Evolutionary conservation across 2,888 invertebrate species (phyloP), one percentile per base, ranked within the genome.

Genomic region (Nomada goodeniana): DNA sequence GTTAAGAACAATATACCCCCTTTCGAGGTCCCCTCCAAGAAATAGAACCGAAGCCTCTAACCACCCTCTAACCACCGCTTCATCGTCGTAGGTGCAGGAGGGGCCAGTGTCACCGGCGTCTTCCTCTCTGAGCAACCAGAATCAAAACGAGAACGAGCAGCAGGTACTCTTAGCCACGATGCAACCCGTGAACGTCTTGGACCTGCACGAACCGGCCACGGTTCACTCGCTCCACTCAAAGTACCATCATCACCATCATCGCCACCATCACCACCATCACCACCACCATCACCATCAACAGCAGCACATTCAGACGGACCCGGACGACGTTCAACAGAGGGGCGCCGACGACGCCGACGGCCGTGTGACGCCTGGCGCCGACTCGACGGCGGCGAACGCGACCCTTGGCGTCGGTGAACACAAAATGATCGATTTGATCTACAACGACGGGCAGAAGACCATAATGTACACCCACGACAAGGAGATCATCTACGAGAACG

Each of bases 161-260:
- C 91, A 91, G 69, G 93, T 93, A 50, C 77, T 97, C 94, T 95
- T 98, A 88, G 97, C 97, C 87, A 97, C 97, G 91, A 98, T 98
- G 97, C 97, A 97, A 82, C 97, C 97, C 76, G 97, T 97, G 86
- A 97, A 97, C 91, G 97, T 97, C 53, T 95, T 97, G 90, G 97
- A 97, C 91, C 95, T 96, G 74, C 96, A 96, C 90, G 95, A 95
- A 68, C 94, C 94, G 90, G 95, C 96, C 83, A 95, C 95, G 88
- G 95, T 95, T 75, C 95, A 96, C 91, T 94, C 95, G 61, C 95
- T 96, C 13, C 95, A 95, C 70, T 95, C 95, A 83, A 92, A 95
- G 83, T 95, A 94, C 83, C 92, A 94, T 88, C 92, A 92, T 61
- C 95, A 94, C 88, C 96, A 96, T 23, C 95, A 96, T 65, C 92